Conservation (phyloP, 1,140 invertebrate genomes). For the Muscidifurax raptorellus region DNA sequence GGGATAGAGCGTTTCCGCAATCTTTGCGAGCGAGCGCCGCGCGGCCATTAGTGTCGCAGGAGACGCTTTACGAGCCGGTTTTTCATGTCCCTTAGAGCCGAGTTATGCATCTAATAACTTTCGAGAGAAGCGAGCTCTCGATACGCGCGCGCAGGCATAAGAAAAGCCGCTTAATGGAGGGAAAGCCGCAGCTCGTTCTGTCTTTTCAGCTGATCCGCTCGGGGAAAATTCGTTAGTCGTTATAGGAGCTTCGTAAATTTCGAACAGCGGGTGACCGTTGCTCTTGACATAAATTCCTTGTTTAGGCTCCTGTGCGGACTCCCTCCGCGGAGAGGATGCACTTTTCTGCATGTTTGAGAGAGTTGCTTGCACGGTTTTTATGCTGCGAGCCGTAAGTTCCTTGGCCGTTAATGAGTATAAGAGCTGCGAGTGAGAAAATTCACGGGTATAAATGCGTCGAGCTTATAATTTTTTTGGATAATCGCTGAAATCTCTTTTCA, state of each 20-base stretch:
- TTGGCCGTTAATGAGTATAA: constrained; percentile 25
- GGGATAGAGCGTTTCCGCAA: constrained; percentile 44
- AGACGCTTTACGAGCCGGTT: constrained; percentile 53
- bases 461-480: not conserved
- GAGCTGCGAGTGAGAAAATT: not conserved
- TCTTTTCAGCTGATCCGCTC: too few species aligned
- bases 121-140: constrained; percentile 22
- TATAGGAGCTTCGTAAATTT: constrained; percentile 34
- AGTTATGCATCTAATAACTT: constrained; percentile 52
- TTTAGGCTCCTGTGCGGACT: not conserved
- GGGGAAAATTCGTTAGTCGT: constrained; percentile 5
- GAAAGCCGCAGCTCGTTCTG: constrained; percentile 10
- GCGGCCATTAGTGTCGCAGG: constrained; percentile 43
- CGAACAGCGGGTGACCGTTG: not conserved
- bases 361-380: not conserved
- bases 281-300: constrained; percentile 10
- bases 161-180: constrained; percentile 40
- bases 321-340: not conserved
- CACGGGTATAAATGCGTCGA: not conserved
- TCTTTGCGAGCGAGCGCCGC: constrained; percentile 12
- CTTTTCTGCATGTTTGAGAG: not conserved
- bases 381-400: constrained; percentile 4
- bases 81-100: constrained; percentile 48
- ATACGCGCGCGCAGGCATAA: not conserved
- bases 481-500: not conserved